Percentiles rank a stretch among this genome's conserved stretches.
Evolutionary conservation across 2,797 vertebrate genomes (phyloP).

Genomic region (Pangasius larnaudii): DNA sequence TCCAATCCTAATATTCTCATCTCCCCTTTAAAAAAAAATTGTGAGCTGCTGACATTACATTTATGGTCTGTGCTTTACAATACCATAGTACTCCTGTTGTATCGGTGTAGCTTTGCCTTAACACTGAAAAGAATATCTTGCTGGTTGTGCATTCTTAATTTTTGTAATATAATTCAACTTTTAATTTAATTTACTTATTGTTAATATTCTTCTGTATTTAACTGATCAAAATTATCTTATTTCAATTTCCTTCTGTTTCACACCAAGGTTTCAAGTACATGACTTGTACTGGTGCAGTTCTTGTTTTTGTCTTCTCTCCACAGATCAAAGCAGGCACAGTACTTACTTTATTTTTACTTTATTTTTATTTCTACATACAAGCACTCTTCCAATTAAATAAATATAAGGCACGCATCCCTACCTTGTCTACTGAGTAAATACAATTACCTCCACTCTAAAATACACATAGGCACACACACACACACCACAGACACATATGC

Average conservation of each 20-base stretch:
- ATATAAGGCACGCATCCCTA: neutral
- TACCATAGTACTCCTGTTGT: too few species aligned
- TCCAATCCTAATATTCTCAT: slow-evolving; percentile 26
- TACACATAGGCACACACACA: slow-evolving; percentile 4
- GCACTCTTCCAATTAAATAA: neutral
- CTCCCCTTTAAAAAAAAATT: neutral
- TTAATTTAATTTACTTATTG: neutral
- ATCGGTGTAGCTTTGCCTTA: neutral
- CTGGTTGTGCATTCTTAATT: neutral
- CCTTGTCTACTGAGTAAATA: neutral
- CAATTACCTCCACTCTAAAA: neutral
- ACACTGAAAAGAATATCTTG: neutral
- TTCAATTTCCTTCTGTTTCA: neutral
- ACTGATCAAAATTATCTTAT: neutral
- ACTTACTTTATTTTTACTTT: neutral
- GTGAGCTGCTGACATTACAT: neutral
- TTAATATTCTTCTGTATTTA: neutral
- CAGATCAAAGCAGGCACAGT: neutral
- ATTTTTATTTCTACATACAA: neutral
- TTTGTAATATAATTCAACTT: neutral
- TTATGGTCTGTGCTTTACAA: neutral
- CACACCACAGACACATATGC: slow-evolving; percentile 21
- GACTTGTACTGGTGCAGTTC: neutral
- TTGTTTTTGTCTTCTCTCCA: neutral
- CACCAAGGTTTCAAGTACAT: neutral